A percentile compares a stretch with the other conserved stretches of the same genome.
Conservation (phyloP, 1,140 invertebrate species). For the Heliconius nattereri region DNA sequence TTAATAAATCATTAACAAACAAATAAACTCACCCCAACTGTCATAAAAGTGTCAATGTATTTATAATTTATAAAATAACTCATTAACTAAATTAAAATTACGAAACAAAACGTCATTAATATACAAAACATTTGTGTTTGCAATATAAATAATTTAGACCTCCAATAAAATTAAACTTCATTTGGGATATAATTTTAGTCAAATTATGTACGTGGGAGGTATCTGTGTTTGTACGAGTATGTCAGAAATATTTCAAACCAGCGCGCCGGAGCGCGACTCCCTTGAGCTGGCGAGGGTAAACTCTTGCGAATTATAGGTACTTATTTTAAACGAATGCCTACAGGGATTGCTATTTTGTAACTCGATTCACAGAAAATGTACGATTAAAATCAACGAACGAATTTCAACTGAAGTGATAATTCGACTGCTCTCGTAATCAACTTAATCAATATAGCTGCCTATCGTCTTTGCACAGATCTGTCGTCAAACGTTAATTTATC, state of each 20-base stretch:
- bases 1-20: no score
- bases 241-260: conserved; percentile 64
- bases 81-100: neutral
- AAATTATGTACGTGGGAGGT: conserved; percentile 33
- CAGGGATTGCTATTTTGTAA: conserved; percentile 63
- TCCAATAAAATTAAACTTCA: conserved; percentile 20
- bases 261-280: conserved; percentile 59
- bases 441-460: conserved; percentile 55
- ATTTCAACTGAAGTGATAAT: conserved; percentile 52
- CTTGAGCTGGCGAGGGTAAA: conserved; percentile 61
- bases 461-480: conserved; percentile 60
- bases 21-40: no score
- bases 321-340: conserved; percentile 75
- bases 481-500: conserved; percentile 68
- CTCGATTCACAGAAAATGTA: conserved; percentile 47
- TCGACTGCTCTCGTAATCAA: conserved; percentile 61
- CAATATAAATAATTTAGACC: neutral
- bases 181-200: conserved; percentile 25
- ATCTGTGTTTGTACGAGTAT: conserved; percentile 40
- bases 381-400: conserved; percentile 49
- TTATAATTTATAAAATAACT: neutral
- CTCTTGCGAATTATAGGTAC: conserved; percentile 76
- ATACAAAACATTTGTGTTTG: neutral
- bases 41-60: no score
- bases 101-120: neutral